Evolutionary conservation across 2,888 invertebrate species (phyloP).

Genomic region (Gymnocheta viridis): DNA sequence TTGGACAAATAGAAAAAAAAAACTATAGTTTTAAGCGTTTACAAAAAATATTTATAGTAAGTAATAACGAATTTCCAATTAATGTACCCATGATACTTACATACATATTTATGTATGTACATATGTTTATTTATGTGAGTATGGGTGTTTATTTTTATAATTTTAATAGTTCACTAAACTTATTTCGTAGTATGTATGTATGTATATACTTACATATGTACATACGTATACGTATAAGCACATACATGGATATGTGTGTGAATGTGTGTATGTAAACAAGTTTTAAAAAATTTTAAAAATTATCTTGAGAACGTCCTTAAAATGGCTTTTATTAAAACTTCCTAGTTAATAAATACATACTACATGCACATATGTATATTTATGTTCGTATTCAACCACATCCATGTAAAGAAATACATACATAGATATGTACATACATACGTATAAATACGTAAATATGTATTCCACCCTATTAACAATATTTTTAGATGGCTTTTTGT

Average conservation of each 20-base stretch:
- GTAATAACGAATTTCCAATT: neutral
- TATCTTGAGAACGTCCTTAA: no score
- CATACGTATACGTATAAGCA: neutral
- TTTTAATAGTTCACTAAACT: neutral
- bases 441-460: no score
- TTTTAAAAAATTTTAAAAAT: no score
- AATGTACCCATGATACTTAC: neutral
- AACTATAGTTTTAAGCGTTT: neutral
- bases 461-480: no score
- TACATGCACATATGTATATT: no score
- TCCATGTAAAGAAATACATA: no score
- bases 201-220: neutral
- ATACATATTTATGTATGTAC: neutral
- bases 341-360: no score
- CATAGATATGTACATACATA: no score
- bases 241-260: neutral
- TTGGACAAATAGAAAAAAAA: neutral
- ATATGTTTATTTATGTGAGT: neutral
- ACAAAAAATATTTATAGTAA: conserved; percentile 3
- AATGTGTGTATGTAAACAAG: no score
- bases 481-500: no score
- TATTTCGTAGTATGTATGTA: neutral
- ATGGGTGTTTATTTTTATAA: neutral
- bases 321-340: no score
- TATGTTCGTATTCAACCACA: no score